phyloP scores from a whole-genome alignment of 2,797 vertebrate genomes.

The Sebastes kiyomatsui region DNA sequence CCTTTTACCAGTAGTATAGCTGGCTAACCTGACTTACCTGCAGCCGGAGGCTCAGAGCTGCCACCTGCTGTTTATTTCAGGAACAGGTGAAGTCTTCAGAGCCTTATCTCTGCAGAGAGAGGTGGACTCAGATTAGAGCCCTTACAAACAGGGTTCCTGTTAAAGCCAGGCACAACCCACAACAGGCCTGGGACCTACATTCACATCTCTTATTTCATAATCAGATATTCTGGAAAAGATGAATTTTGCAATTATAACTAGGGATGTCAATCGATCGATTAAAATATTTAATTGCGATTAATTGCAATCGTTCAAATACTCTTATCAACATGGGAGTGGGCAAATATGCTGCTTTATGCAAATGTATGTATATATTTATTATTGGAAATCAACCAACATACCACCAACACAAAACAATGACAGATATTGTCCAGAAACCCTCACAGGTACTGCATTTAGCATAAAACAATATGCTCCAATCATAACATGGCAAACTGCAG shows the following conservation, averaged over 20 bases:
- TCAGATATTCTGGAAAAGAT: background rate
- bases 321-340: no score
- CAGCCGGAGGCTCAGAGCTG: constrained; percentile 74
- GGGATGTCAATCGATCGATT: no score
- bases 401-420: no score
- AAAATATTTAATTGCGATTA: no score
- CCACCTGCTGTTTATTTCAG: constrained; percentile 77
- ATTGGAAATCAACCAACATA: no score
- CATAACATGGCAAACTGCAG: no score
- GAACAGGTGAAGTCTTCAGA: constrained; percentile 52
- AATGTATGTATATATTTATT: no score
- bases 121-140: background rate
- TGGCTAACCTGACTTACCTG: constrained; percentile 51
- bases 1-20: background rate
- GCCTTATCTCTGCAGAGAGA: background rate
- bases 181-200: background rate
- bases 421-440: no score
- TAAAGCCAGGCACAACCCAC: background rate
- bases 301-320: no score
- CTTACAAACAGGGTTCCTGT: background rate
- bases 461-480: no score
- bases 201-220: background rate
- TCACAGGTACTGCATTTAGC: no score
- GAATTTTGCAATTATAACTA: background rate
- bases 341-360: no score